Evolutionary conservation across 2,888 invertebrate species (phyloP).

Genomic region (Poecilus cupreus): DNA sequence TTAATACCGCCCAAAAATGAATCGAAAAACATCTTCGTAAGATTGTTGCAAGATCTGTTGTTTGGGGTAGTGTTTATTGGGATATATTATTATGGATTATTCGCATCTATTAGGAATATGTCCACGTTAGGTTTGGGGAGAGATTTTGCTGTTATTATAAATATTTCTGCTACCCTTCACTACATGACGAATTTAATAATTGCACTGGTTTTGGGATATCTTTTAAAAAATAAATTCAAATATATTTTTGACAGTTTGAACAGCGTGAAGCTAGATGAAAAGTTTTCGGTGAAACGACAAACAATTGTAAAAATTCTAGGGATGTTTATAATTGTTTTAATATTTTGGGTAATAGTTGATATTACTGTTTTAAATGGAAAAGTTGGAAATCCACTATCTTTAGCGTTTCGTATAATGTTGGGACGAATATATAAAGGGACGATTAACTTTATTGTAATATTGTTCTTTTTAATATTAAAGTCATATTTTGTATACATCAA

Average conservation of each 20-base stretch:
- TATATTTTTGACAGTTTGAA: slow-evolving; percentile 4
- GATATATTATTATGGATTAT: background rate
- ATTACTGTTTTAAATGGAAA: background rate
- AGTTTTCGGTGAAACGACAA: background rate
- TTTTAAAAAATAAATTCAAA: slow-evolving; percentile 3
- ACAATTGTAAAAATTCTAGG: background rate
- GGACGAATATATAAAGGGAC: slow-evolving; percentile 2
- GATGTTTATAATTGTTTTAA: background rate
- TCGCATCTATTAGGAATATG: background rate
- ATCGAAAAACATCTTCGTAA: background rate
- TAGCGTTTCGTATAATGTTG: background rate
- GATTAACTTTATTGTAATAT: background rate
- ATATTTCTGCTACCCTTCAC: background rate
- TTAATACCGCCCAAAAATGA: background rate
- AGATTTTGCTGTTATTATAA: background rate
- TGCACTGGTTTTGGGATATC: background rate
- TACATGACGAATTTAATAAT: background rate
- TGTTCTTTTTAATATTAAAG: background rate
- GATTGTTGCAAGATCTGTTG: background rate
- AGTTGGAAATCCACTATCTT: background rate
- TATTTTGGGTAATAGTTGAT: background rate
- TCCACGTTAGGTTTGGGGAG: background rate
- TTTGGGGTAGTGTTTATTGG: background rate
- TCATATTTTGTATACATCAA: background rate
- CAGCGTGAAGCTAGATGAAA: background rate